A percentile compares a stretch with the other conserved stretches of the same genome.
phyloP scores from a whole-genome alignment of 2,888 invertebrate genomes.

The Agrochola macilenta region DNA sequence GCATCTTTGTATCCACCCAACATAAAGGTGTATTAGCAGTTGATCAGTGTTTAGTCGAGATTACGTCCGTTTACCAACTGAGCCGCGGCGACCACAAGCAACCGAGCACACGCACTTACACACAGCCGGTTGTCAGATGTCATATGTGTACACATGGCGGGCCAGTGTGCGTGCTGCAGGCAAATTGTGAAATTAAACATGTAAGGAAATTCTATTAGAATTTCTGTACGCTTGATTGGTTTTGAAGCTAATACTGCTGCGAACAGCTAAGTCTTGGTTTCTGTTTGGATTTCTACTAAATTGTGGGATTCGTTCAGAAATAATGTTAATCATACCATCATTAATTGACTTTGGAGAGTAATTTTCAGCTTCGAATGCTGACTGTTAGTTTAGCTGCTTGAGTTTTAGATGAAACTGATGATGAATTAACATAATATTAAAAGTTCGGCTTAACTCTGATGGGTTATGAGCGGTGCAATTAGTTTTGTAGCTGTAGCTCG shows the following conservation, averaged over 20 bases:
- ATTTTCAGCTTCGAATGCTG: not conserved
- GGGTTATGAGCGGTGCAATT: not conserved
- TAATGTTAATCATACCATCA: not conserved
- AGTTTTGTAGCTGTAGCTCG: not conserved
- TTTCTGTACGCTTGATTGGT: constrained; percentile 31
- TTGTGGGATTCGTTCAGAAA: not conserved
- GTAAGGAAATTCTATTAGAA: constrained; percentile 44
- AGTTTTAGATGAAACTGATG: not conserved
- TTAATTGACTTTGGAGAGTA: not conserved
- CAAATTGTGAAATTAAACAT: constrained; percentile 57
- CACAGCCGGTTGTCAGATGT: constrained; percentile 24
- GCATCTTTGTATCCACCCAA: constrained; percentile 54
- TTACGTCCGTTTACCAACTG: constrained; percentile 86
- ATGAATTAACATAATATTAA: not conserved
- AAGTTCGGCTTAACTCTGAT: not conserved
- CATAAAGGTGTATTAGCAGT: constrained; percentile 68
- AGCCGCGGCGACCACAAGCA: constrained; percentile 83
- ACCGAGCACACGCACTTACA: constrained; percentile 67
- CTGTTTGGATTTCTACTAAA: constrained; percentile 1
- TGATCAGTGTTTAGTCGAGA: constrained; percentile 86
- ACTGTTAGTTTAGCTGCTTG: not conserved
- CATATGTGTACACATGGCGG: constrained; percentile 13
- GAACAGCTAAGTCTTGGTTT: constrained; percentile 25
- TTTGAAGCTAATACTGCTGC: constrained; percentile 32
- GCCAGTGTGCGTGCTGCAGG: constrained; percentile 47